Evolutionary conservation across 2,888 invertebrate species (phyloP).

Genomic region (Cerastis leucographa): DNA sequence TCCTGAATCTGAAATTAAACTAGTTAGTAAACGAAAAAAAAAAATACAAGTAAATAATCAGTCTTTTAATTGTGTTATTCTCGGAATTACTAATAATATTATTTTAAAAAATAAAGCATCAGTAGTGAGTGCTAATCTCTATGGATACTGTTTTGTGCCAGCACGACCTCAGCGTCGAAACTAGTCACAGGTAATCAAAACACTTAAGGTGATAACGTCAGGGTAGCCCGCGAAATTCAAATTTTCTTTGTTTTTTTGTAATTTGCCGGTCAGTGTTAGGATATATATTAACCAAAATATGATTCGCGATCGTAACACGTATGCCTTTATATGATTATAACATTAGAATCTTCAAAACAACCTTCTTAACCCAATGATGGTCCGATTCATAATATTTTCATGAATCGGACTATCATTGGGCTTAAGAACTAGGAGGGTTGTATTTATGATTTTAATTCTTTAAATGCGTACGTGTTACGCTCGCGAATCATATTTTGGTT

Average conservation of each 20-base stretch:
- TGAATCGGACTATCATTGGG: not conserved
- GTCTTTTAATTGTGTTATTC: slow-evolving; percentile 43
- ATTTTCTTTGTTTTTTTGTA: too few species aligned
- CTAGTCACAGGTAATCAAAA: slow-evolving; percentile 42
- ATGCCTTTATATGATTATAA: slow-evolving; percentile 39
- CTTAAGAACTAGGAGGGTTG: not conserved
- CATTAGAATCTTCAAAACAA: slow-evolving; percentile 41
- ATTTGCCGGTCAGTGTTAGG: too few species aligned
- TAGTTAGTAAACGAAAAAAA: slow-evolving; percentile 33
- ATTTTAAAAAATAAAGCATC: slow-evolving; percentile 15
- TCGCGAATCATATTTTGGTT: too few species aligned
- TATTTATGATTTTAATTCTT: not conserved
- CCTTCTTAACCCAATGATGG: slow-evolving; percentile 41
- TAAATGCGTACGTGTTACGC: too few species aligned
- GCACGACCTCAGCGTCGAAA: slow-evolving; percentile 40
- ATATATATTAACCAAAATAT: slow-evolving; percentile 37
- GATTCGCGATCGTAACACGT: slow-evolving; percentile 40
- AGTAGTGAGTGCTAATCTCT: not conserved
- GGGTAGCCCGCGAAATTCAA: not conserved
- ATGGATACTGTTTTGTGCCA: slow-evolving; percentile 28
- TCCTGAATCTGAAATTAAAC: slow-evolving; percentile 29
- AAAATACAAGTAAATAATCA: slow-evolving; percentile 33
- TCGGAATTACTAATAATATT: slow-evolving; percentile 29
- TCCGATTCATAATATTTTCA: slow-evolving; percentile 30
- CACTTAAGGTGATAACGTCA: slow-evolving; percentile 35